Conservation (phyloP, 2,113 vertebrate genomes). For the Anthoscopus minutus region DNA sequence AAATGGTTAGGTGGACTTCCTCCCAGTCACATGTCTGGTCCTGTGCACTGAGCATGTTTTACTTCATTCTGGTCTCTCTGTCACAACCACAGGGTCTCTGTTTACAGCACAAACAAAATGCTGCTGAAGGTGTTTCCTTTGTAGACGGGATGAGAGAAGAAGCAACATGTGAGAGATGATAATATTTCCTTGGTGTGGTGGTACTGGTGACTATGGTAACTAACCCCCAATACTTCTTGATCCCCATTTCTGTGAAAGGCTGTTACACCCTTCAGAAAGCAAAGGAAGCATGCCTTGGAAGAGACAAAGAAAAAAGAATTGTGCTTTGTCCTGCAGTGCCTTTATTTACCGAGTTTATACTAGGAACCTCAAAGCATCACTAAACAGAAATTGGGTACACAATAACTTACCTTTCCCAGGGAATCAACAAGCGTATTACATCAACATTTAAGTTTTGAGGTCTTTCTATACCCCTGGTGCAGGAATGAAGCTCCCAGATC, state of each 20-base stretch:
- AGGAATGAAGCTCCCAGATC: constrained; percentile 27
- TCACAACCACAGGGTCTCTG: background rate
- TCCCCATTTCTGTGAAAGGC: background rate
- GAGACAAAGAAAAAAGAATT: background rate
- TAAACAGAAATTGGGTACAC: background rate
- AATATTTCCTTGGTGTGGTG: background rate
- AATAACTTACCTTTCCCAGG: background rate
- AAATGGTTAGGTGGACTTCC: background rate
- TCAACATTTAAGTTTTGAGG: constrained; percentile 9
- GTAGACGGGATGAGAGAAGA: background rate
- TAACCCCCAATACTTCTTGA: background rate
- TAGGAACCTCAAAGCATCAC: background rate
- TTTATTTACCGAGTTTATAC: background rate
- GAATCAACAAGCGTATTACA: background rate
- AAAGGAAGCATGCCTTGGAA: background rate
- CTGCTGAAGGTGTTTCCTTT: background rate
- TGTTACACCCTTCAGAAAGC: background rate
- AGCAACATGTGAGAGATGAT: background rate
- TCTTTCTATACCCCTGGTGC: constrained; percentile 1
- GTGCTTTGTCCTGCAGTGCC: background rate
- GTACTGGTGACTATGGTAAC: background rate
- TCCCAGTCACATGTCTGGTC: background rate
- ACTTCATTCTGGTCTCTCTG: background rate
- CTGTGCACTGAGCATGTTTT: fast-evolving
- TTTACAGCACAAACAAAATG: background rate